phyloP scores from a whole-genome alignment of 1,140 invertebrate species.

The Anthonomus grandis region DNA sequence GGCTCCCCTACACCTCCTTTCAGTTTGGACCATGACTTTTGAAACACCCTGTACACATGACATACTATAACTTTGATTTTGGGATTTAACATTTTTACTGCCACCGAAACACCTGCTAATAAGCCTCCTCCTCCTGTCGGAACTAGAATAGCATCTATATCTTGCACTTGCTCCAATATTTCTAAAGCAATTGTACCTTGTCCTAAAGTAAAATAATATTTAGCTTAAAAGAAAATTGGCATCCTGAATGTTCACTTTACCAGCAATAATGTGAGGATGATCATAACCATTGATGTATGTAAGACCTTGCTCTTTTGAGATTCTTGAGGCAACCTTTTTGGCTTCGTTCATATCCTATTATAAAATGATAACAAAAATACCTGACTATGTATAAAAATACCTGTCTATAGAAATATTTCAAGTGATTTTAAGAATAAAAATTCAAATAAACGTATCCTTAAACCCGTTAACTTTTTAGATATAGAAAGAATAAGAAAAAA shows the following conservation, averaged over 20 bases:
- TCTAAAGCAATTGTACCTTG: constrained; percentile 91
- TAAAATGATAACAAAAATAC: neutral
- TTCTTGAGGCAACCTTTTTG: constrained; percentile 70
- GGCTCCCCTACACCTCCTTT: too few relatives aligned
- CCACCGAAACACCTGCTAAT: constrained; percentile 82
- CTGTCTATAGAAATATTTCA: neutral
- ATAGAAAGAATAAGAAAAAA: too few relatives aligned
- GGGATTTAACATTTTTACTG: constrained; percentile 81
- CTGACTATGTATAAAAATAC: too few relatives aligned
- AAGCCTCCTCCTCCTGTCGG: constrained; percentile 89
- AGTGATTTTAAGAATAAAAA: too few relatives aligned
- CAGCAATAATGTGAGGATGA: constrained; percentile 89
- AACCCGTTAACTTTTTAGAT: neutral
- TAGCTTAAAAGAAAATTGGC: too few relatives aligned
- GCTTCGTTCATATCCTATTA: constrained; percentile 76
- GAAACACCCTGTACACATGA: constrained; percentile 15
- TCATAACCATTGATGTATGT: constrained; percentile 92
- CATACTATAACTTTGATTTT: constrained; percentile 70
- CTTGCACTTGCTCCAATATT: constrained; percentile 79
- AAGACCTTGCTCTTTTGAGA: constrained; percentile 67
- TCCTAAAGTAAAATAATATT: too few relatives aligned
- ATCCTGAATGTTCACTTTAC: too few relatives aligned
- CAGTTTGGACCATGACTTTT: too few relatives aligned
- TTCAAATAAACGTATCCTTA: neutral
- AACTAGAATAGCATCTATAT: constrained; percentile 74